phyloP scores from a whole-genome alignment of 2,888 invertebrate species.

The Drosophila vallismaia region DNA sequence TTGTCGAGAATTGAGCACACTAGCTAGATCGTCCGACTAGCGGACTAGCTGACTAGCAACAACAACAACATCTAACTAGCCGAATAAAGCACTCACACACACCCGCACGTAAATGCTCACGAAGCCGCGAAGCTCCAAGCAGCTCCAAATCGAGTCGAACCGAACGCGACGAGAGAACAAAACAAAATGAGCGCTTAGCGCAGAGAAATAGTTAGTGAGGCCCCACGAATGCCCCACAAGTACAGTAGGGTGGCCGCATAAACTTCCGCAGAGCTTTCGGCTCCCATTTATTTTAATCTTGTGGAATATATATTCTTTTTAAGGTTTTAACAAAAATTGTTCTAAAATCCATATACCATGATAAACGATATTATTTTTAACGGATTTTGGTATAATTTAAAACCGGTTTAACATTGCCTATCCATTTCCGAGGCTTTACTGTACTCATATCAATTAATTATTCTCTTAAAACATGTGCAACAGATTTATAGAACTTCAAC shows the following conservation, averaged over 20 bases:
- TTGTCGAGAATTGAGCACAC: slow-evolving; percentile 58
- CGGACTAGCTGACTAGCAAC: slow-evolving; percentile 27
- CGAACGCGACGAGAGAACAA: slow-evolving; percentile 50
- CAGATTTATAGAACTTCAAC: neutral
- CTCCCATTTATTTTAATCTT: neutral
- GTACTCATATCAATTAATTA: neutral
- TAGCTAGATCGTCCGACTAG: slow-evolving; percentile 66
- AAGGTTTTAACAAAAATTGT: too few species aligned
- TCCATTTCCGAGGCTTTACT: neutral
- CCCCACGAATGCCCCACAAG: slow-evolving; percentile 8
- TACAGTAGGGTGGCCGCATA: neutral
- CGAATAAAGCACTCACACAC: slow-evolving; percentile 25
- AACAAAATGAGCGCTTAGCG: slow-evolving; percentile 46
- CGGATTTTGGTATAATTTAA: neutral
- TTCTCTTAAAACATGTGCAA: neutral
- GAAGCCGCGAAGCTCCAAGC: neutral
- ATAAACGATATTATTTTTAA: neutral
- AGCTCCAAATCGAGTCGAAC: slow-evolving; percentile 18
- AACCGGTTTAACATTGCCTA: neutral
- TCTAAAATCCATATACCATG: too few species aligned
- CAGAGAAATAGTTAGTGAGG: slow-evolving; percentile 39
- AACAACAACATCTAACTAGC: slow-evolving; percentile 43
- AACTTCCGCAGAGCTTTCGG: neutral
- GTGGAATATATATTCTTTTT: neutral
- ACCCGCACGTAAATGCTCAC: slow-evolving; percentile 12